Conservation (phyloP, 2,888 invertebrate genomes). For the Tetrapedia diversipes region DNA sequence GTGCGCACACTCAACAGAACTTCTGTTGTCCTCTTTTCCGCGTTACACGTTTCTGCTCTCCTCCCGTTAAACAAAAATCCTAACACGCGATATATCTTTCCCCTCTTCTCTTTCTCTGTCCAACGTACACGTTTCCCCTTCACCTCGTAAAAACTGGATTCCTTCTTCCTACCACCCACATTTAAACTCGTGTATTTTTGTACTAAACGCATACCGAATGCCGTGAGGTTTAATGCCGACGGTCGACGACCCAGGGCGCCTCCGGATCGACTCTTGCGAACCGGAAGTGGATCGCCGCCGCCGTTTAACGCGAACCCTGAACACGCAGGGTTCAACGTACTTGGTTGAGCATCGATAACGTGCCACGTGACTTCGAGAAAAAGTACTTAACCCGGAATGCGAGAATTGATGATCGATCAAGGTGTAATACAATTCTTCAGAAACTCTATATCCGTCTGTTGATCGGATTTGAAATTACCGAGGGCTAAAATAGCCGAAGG, state of each 20-base stretch:
- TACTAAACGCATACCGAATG: constrained; percentile 75
- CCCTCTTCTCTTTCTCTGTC: constrained; percentile 21
- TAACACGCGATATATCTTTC: constrained; percentile 62
- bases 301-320: constrained; percentile 18
- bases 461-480: neutral
- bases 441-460: no score
- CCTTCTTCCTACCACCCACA: constrained; percentile 36
- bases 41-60: constrained; percentile 5
- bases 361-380: constrained; percentile 41
- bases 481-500: no score
- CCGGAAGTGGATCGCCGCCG: constrained; percentile 33
- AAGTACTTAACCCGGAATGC: constrained; percentile 23
- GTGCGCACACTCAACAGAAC: constrained; percentile 50
- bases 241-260: constrained; percentile 26
- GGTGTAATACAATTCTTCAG: no score
- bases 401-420: no score
- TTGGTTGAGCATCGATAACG: constrained; percentile 39
- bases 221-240: constrained; percentile 60
- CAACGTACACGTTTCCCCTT: constrained; percentile 31
- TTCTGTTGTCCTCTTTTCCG: constrained; percentile 27
- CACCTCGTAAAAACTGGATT: constrained; percentile 47
- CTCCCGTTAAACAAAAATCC: constrained; percentile 45
- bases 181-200: constrained; percentile 72
- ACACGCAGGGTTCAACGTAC: constrained; percentile 33
- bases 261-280: constrained; percentile 13